A percentile compares a stretch with the other conserved stretches of the same genome.
Evolutionary conservation across 1,140 invertebrate species (phyloP).

Genomic region (Melitaea cinxia): DNA sequence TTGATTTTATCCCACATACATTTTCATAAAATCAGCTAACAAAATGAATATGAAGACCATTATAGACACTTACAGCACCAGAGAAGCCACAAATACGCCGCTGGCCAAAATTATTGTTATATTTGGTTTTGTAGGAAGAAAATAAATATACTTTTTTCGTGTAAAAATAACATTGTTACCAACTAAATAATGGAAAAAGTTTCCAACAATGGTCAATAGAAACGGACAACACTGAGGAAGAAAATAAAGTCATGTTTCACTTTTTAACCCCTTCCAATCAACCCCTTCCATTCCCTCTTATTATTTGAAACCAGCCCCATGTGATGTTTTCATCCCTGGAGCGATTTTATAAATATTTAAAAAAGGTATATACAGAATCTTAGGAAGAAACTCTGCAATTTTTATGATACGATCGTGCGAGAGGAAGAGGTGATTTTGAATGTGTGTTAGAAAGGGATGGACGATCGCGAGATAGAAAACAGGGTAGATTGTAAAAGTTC

Average conservation of each 20-base stretch:
- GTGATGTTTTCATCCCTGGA: conserved; percentile 5
- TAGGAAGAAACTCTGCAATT: conserved; percentile 6
- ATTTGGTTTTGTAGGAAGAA: too few species aligned
- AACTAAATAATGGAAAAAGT: neutral
- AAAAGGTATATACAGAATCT: conserved; percentile 30
- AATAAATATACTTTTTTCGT: too few species aligned
- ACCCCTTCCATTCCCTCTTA: neutral
- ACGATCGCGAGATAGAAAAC: conserved; percentile 3
- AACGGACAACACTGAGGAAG: neutral
- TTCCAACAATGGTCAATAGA: neutral
- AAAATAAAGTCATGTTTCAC: conserved; percentile 3
- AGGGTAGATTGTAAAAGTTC: conserved; percentile 25
- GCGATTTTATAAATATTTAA: conserved; percentile 42
- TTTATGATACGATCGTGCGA: conserved; percentile 11
- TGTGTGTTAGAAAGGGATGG: neutral
- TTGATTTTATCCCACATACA: too few species aligned
- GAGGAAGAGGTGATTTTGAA: neutral
- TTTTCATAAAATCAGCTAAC: too few species aligned
- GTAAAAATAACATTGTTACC: too few species aligned
- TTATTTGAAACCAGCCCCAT: neutral
- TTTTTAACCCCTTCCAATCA: conserved; percentile 7
- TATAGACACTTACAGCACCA: too few species aligned
- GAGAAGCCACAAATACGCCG: too few species aligned
- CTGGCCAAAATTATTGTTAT: too few species aligned
- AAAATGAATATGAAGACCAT: too few species aligned